These are phyloP conservation scores for Ammodramus savannarum DNA, from an alignment of 2,113 vertebrate genomes.

Conservation along the genomic window DNA sequence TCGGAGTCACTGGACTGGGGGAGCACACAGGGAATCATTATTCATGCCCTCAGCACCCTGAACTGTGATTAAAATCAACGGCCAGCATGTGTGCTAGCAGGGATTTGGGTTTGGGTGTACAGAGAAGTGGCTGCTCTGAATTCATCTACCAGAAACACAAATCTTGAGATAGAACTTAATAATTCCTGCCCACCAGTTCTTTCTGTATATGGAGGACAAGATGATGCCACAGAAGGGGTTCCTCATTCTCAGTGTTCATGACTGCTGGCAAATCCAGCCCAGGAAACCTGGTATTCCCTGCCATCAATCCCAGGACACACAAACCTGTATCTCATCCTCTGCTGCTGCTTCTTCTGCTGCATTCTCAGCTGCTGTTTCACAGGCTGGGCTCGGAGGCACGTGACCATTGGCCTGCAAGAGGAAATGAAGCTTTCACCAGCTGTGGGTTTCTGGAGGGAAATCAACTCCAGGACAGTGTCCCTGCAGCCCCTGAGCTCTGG, in stretches of 20 bases:
- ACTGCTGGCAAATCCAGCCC: neutral
- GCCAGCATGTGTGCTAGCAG: neutral
- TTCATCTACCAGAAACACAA: neutral
- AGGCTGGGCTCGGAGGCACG: conserved; percentile 63
- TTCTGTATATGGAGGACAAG: neutral
- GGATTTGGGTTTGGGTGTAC: neutral
- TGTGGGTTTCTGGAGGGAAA: neutral
- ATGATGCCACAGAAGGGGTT: neutral
- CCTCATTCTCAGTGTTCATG: neutral
- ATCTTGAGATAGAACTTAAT: neutral
- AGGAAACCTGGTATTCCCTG: neutral
- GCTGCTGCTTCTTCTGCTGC: conserved; percentile 64
- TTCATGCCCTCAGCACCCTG: neutral
- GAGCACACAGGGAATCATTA: neutral
- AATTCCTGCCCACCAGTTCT: neutral
- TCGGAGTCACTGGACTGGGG: conserved; percentile 81
- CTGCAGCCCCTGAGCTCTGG: neutral
- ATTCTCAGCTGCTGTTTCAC: conserved; percentile 49
- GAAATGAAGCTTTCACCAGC: neutral
- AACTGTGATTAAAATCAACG: neutral
- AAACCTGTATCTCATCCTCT: conserved; percentile 80
- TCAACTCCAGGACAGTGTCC: neutral
- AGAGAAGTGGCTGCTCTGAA: neutral
- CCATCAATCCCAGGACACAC: neutral
- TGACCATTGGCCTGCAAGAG: conserved; percentile 67